phyloP scores from a whole-genome alignment of 2,113 vertebrate genomes.

The Oostethus manadensis region DNA sequence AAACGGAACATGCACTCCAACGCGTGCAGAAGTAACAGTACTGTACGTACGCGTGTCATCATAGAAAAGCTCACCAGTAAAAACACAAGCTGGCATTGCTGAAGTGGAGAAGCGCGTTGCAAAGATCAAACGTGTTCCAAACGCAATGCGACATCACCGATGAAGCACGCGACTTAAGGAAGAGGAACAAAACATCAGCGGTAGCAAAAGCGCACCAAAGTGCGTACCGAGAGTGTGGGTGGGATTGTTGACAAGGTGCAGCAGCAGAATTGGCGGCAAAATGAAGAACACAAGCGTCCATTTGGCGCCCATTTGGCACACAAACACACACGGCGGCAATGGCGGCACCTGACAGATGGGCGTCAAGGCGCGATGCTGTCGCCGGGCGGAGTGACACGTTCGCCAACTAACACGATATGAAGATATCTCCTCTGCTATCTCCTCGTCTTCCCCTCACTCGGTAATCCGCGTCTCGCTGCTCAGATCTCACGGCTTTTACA shows the following conservation, averaged over 20 bases:
- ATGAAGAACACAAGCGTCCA: neutral
- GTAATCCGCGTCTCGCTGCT: conserved; percentile 47
- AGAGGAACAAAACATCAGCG: too few relatives aligned
- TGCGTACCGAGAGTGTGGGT: too few relatives aligned
- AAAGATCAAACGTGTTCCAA: too few relatives aligned
- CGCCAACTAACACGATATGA: neutral
- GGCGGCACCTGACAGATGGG: conserved; percentile 2
- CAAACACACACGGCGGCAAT: neutral
- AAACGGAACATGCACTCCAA: too few relatives aligned
- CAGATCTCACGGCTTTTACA: conserved; percentile 30
- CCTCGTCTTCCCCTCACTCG: conserved; percentile 20
- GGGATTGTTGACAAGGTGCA: neutral
- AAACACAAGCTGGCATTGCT: too few relatives aligned
- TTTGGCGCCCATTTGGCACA: neutral
- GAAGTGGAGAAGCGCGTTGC: too few relatives aligned
- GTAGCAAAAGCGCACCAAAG: too few relatives aligned
- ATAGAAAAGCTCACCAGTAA: too few relatives aligned
- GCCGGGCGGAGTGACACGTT: neutral
- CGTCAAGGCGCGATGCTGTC: neutral
- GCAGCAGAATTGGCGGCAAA: neutral
- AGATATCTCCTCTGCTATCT: neutral
- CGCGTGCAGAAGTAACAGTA: too few relatives aligned
- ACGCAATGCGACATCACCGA: too few relatives aligned
- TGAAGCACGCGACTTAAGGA: too few relatives aligned
- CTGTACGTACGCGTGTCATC: too few relatives aligned